These are phyloP conservation scores for Dione vanillae DNA, from an alignment of 2,888 invertebrate species.

Conservation along the genomic window DNA sequence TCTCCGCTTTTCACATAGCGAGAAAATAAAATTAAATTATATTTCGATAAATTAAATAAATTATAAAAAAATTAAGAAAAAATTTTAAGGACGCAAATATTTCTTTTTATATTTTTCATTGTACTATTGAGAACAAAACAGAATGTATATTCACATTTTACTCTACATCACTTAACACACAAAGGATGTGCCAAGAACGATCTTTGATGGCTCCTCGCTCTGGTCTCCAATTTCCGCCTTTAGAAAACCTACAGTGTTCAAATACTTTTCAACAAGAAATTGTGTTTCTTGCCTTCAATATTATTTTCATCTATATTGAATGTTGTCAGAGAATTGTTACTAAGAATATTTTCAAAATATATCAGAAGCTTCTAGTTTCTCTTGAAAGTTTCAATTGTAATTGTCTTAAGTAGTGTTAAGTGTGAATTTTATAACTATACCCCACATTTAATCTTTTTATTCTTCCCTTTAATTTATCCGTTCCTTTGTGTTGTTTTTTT, in stretches of 20 bases:
- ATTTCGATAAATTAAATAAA: no score
- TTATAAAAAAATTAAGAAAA: no score
- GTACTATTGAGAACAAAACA: conserved; percentile 1
- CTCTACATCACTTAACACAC: conserved; percentile 2
- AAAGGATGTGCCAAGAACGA: conserved; percentile 16
- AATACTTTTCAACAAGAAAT: not conserved
- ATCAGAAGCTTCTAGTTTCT: no score
- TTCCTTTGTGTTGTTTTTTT: no score
- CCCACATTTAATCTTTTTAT: no score
- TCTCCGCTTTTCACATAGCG: conserved; percentile 14
- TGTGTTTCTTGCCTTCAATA: not conserved
- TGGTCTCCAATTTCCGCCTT: conserved; percentile 18
- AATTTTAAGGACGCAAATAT: no score
- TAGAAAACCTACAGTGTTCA: conserved; percentile 11
- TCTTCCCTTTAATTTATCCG: no score
- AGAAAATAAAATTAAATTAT: no score
- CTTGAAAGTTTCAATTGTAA: no score
- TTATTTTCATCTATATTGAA: not conserved
- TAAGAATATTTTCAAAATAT: not conserved
- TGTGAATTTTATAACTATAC: no score
- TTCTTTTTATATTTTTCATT: no score
- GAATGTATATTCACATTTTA: conserved; percentile 2
- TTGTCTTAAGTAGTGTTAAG: no score
- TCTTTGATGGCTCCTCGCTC: conserved; percentile 8
- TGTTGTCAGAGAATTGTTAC: not conserved